A percentile compares a stretch with the other conserved stretches of the same genome.
Evolutionary conservation across 23 tunicate species (phyloP).

Genomic region (Diplosoma virens): DNA sequence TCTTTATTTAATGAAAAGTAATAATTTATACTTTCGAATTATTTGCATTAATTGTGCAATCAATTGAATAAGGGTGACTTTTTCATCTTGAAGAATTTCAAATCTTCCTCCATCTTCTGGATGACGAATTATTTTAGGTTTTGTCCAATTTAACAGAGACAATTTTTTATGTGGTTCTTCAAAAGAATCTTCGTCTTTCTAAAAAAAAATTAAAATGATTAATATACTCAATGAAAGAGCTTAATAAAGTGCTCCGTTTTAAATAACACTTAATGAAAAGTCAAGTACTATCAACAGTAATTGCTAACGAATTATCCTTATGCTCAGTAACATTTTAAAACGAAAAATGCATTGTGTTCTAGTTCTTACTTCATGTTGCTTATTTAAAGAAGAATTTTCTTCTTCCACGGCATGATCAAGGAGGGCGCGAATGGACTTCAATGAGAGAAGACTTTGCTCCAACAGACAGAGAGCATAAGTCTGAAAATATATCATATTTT

Average conservation of each 20-base stretch:
- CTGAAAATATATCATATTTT: too few relatives aligned
- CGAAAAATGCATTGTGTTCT: not conserved
- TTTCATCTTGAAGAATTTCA: slow-evolving; percentile 9
- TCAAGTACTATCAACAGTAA: not conserved
- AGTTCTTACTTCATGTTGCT: not conserved
- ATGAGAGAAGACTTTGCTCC: slow-evolving; percentile 34
- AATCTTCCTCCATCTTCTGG: not conserved
- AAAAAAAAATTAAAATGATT: not conserved
- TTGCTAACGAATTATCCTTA: too few relatives aligned
- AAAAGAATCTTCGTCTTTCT: slow-evolving; percentile 1
- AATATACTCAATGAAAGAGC: not conserved
- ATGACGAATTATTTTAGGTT: not conserved
- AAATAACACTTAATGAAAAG: not conserved
- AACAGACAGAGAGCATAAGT: slow-evolving; percentile 33
- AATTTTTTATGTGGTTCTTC: not conserved
- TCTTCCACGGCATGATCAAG: slow-evolving; percentile 24
- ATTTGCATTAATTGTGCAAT: slow-evolving; percentile 6
- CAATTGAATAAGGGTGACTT: slow-evolving; percentile 13
- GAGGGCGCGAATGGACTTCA: slow-evolving; percentile 21
- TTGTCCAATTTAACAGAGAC: not conserved
- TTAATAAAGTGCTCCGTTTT: not conserved
- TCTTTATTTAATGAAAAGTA: not conserved
- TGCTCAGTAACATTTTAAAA: not conserved
- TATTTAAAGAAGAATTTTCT: not conserved
- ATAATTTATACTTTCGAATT: slow-evolving; percentile 5